These are phyloP conservation scores for Trachythela sp. DNA, from an alignment of 64 coral and sea anemone genomes.

Conservation along the genomic window DNA sequence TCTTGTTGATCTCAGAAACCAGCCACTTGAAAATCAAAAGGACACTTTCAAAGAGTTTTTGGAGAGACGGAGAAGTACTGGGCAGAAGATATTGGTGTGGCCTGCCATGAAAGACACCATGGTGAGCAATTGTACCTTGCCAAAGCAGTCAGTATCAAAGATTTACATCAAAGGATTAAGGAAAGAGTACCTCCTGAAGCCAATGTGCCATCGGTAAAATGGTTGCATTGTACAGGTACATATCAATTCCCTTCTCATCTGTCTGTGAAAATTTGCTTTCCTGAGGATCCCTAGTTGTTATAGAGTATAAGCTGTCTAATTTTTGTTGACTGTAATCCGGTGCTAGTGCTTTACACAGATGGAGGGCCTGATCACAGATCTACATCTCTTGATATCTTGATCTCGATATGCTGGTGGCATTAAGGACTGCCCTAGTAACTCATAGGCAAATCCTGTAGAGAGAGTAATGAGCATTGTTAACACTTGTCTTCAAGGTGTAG, in stretches of 20 bases:
- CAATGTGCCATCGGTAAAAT: not conserved
- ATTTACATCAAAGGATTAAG: not conserved
- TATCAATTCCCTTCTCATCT: not conserved
- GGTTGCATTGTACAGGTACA: no score
- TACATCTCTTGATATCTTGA: not conserved
- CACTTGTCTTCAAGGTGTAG: not conserved
- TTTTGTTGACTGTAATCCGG: no score
- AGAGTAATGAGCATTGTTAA: not conserved
- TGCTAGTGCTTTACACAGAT: conserved; percentile 10
- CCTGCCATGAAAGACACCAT: not conserved
- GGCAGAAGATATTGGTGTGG: not conserved
- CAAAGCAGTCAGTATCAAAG: not conserved
- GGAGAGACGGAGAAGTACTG: not conserved
- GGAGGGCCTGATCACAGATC: conserved; percentile 16
- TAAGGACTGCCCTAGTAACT: not conserved
- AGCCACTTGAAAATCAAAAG: not conserved
- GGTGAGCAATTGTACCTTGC: not conserved
- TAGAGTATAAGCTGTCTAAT: no score
- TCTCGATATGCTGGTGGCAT: conserved; percentile 13
- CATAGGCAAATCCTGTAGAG: conserved; percentile 25
- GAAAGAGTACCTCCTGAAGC: not conserved
- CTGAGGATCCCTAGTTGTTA: no score
- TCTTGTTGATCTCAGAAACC: conserved; percentile 18
- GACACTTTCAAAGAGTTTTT: conserved; percentile 17
- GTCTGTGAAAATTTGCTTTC: no score